Conservation (phyloP, 2,797 vertebrate genomes). For the Clarias platycephalus region DNA sequence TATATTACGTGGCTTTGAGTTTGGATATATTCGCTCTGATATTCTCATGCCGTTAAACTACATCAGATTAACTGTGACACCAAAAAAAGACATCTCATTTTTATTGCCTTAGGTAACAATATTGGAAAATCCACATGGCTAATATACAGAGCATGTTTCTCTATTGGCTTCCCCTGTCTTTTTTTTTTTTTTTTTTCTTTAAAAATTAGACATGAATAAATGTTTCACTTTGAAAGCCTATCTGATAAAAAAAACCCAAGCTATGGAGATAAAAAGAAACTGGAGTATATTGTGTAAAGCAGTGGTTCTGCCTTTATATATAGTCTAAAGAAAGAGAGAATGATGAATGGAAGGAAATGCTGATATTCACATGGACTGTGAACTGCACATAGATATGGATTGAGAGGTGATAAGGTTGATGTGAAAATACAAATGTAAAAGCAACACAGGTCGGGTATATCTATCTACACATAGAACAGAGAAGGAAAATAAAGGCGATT, state of each 20-base stretch:
- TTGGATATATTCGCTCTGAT: constrained; percentile 7
- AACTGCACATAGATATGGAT: neutral
- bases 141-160: neutral
- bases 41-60: constrained; percentile 26
- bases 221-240: constrained; percentile 30
- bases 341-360: neutral
- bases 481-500: neutral
- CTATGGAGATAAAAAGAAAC: constrained; percentile 35
- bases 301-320: constrained; percentile 15
- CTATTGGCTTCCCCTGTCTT: neutral
- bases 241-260: constrained; percentile 32
- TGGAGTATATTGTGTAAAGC: constrained; percentile 15
- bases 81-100: constrained; percentile 35
- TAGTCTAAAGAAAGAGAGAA: constrained; percentile 10
- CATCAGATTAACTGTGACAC: constrained; percentile 15
- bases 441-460: neutral
- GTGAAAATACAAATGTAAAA: neutral
- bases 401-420: neutral
- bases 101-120: constrained; percentile 16
- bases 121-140: constrained; percentile 33
- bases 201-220: neutral
- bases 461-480: neutral
- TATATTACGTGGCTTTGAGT: neutral
- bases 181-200: neutral
- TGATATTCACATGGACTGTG: neutral